A percentile compares a stretch with the other conserved stretches of the same genome.
Evolutionary conservation across 2,888 invertebrate genomes (phyloP).

Genomic region (Agrotis ipsilon): DNA sequence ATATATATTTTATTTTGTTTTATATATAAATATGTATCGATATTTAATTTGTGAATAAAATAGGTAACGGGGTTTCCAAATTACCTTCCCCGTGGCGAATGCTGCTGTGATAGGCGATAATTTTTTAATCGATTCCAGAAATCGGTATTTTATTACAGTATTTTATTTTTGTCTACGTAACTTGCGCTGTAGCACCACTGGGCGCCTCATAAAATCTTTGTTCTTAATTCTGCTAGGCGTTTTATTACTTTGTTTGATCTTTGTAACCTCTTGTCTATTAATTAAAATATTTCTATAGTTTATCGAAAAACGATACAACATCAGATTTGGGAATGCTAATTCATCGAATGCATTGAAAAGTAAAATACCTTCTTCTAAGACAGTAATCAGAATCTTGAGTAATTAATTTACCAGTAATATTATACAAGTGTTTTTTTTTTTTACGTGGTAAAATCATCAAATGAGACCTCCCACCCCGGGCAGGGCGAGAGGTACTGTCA

Average conservation of each 20-base stretch:
- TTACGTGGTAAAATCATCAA: too few species aligned
- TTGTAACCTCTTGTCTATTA: not conserved
- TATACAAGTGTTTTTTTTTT: too few species aligned
- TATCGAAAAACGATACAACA: not conserved
- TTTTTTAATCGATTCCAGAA: slow-evolving; percentile 62
- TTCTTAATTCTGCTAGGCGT: slow-evolving; percentile 22
- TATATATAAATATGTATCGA: slow-evolving; percentile 64
- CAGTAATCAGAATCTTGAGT: too few species aligned
- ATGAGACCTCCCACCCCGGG: too few species aligned
- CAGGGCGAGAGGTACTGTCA: too few species aligned
- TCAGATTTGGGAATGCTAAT: not conserved
- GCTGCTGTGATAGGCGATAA: slow-evolving; percentile 62
- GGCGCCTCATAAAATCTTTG: slow-evolving; percentile 49
- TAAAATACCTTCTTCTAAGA: too few species aligned
- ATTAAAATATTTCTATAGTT: not conserved
- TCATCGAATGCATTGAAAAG: not conserved
- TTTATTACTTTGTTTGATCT: slow-evolving; percentile 20
- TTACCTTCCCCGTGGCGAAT: slow-evolving; percentile 54
- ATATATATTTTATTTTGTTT: slow-evolving; percentile 54
- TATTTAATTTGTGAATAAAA: slow-evolving; percentile 67
- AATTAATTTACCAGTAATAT: too few species aligned
- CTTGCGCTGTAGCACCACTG: slow-evolving; percentile 32
- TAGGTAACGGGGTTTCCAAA: slow-evolving; percentile 50
- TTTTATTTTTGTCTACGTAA: slow-evolving; percentile 40
- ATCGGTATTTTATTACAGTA: slow-evolving; percentile 56